Percentiles rank a stretch among this genome's conserved stretches.
Conservation (phyloP, 2,797 vertebrate species). For the Manis crassicaudata region DNA sequence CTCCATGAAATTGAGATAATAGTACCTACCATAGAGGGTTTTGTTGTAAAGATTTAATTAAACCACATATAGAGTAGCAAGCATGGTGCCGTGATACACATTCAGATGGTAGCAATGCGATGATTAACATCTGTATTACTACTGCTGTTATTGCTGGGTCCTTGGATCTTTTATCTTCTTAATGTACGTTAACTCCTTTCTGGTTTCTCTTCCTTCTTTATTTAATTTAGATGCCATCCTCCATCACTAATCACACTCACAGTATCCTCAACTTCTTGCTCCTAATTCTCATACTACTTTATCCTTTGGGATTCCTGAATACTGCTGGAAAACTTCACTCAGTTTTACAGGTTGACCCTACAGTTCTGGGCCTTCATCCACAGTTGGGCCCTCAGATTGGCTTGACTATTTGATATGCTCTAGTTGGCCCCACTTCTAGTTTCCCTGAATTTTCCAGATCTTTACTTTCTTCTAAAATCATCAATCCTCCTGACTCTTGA, state of each 20-base stretch:
- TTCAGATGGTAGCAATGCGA: neutral
- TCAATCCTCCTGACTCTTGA: neutral
- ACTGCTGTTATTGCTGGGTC: neutral
- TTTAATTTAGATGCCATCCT: neutral
- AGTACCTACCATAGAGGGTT: neutral
- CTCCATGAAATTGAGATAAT: neutral
- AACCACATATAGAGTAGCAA: neutral
- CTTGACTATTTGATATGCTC: neutral
- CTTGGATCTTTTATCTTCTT: neutral
- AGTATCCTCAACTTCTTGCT: neutral
- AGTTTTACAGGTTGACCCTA: neutral
- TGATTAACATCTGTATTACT: neutral
- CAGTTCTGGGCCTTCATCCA: neutral
- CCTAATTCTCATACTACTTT: neutral
- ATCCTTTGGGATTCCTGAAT: neutral
- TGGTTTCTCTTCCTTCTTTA: neutral
- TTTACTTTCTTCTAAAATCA: neutral
- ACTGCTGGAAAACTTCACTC: neutral
- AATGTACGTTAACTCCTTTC: neutral
- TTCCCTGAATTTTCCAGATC: neutral
- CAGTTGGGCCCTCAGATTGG: neutral
- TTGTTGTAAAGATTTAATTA: neutral
- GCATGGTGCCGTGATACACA: no score
- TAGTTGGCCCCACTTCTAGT: neutral
- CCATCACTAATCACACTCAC: neutral